These are phyloP conservation scores for Carcina quercana DNA, from an alignment of 2,888 invertebrate species.

Conservation along the genomic window DNA sequence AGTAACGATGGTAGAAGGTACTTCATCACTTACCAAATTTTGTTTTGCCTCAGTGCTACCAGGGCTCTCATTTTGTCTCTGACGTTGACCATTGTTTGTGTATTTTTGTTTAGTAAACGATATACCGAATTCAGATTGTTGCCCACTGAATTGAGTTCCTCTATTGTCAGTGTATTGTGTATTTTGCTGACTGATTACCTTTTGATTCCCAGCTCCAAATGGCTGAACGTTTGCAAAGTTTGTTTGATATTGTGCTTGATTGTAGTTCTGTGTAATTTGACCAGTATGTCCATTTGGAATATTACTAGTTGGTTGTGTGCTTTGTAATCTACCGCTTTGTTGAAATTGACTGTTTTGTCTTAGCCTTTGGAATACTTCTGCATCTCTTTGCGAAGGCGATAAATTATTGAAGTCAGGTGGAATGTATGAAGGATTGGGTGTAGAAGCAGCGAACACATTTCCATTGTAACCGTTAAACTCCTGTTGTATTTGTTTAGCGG, in stretches of 20 bases:
- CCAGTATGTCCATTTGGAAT: constrained; percentile 35
- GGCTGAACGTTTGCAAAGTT: constrained; percentile 21
- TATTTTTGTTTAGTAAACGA: constrained; percentile 38
- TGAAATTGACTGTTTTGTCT: constrained; percentile 34
- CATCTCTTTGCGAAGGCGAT: constrained; percentile 24
- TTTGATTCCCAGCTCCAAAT: constrained; percentile 26
- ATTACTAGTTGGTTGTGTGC: constrained; percentile 25
- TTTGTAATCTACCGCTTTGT: constrained; percentile 23
- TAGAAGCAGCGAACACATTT: constrained; percentile 43
- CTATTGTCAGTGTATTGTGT: constrained; percentile 31
- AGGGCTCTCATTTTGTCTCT: constrained; percentile 31
- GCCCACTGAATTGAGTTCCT: constrained; percentile 26
- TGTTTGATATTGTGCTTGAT: constrained; percentile 28
- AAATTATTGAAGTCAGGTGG: constrained; percentile 33
- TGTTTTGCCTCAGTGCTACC: constrained; percentile 42
- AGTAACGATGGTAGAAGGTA: constrained; percentile 46
- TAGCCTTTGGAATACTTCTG: constrained; percentile 42
- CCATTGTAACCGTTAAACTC: constrained; percentile 32
- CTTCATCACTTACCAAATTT: constrained; percentile 56
- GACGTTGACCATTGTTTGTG: constrained; percentile 25
- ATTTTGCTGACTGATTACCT: constrained; percentile 28
- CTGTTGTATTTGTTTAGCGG: constrained; percentile 42
- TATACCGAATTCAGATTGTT: constrained; percentile 28
- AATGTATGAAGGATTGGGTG: constrained; percentile 47
- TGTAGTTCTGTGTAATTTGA: constrained; percentile 25